A percentile compares a stretch with the other conserved stretches of the same genome.
Conservation (phyloP, 2,113 vertebrate genomes). For the Sander vitreus region DNA sequence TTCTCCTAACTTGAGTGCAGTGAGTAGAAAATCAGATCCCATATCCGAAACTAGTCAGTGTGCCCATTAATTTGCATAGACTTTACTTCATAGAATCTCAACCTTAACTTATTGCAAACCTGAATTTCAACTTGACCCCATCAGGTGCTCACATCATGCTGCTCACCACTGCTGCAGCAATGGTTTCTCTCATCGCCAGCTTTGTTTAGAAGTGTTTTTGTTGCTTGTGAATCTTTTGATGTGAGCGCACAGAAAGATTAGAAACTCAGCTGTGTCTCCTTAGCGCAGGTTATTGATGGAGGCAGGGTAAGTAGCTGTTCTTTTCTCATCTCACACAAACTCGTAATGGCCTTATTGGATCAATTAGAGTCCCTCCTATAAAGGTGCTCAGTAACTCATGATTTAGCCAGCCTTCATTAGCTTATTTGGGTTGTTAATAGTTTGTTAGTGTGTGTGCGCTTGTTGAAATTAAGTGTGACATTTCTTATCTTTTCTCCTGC, state of each 20-base stretch:
- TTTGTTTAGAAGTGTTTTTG: background rate
- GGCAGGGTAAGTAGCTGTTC: constrained; percentile 65
- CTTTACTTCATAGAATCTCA: background rate
- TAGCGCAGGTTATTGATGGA: constrained; percentile 71
- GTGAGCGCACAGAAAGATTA: background rate
- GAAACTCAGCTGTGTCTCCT: constrained; percentile 61
- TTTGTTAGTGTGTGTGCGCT: background rate
- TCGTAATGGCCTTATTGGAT: constrained; percentile 76
- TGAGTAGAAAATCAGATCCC: background rate
- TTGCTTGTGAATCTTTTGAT: background rate
- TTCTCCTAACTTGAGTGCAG: background rate
- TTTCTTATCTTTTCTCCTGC: constrained; percentile 39
- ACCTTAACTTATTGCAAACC: background rate
- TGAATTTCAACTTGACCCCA: background rate
- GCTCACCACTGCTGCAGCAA: background rate
- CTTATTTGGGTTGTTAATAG: constrained; percentile 69
- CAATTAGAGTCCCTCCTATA: constrained; percentile 68
- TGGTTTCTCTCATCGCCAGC: background rate
- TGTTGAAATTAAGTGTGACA: constrained; percentile 29
- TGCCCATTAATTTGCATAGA: background rate
- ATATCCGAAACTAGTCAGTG: background rate
- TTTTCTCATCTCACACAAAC: constrained; percentile 70
- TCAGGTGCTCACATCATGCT: background rate
- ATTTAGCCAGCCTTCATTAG: constrained; percentile 73
- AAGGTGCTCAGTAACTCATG: constrained; percentile 72